A percentile compares a stretch with the other conserved stretches of the same genome.
Conservation (phyloP, 1,140 invertebrate species). For the Trissolcus basalis region DNA sequence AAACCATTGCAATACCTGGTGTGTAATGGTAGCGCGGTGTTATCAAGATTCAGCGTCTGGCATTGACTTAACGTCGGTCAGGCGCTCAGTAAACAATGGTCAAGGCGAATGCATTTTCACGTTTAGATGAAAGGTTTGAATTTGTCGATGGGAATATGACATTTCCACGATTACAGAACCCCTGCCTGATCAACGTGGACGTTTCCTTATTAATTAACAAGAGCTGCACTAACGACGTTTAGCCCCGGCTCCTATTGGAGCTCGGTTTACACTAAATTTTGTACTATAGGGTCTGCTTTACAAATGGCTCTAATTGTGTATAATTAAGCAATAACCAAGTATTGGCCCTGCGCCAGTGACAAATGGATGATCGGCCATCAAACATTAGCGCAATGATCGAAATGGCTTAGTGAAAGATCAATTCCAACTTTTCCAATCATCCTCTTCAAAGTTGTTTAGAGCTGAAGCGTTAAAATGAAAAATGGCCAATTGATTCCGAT, state of each 20-base stretch:
- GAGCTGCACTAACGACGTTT: constrained; percentile 27
- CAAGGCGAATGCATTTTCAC: constrained; percentile 9
- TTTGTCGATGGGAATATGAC: constrained; percentile 5
- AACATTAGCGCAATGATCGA: constrained; percentile 20
- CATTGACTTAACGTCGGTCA: constrained; percentile 23
- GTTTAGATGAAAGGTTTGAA: constrained; percentile 2
- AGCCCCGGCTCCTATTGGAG: constrained; percentile 10
- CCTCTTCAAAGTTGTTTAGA: constrained; percentile 13
- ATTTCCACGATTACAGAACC: background rate
- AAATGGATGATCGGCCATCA: constrained; percentile 27
- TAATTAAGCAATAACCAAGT: constrained; percentile 31
- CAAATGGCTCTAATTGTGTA: constrained; percentile 38
- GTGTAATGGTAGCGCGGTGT: constrained; percentile 8
- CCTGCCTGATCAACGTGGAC: constrained; percentile 3
- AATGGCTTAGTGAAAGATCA: constrained; percentile 13
- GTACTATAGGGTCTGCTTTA: constrained; percentile 20
- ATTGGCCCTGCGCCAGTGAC: constrained; percentile 26
- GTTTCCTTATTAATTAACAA: constrained; percentile 24
- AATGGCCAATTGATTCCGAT: background rate
- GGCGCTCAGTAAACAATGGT: constrained; percentile 18
- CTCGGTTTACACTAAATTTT: constrained; percentile 25
- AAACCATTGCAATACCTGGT: constrained; percentile 1
- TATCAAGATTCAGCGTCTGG: constrained; percentile 21
- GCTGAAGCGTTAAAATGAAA: constrained; percentile 16
- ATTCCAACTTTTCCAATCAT: constrained; percentile 24